These are phyloP conservation scores for Forficula auricularia DNA, from an alignment of 1,140 invertebrate species.

Conservation along the genomic window DNA sequence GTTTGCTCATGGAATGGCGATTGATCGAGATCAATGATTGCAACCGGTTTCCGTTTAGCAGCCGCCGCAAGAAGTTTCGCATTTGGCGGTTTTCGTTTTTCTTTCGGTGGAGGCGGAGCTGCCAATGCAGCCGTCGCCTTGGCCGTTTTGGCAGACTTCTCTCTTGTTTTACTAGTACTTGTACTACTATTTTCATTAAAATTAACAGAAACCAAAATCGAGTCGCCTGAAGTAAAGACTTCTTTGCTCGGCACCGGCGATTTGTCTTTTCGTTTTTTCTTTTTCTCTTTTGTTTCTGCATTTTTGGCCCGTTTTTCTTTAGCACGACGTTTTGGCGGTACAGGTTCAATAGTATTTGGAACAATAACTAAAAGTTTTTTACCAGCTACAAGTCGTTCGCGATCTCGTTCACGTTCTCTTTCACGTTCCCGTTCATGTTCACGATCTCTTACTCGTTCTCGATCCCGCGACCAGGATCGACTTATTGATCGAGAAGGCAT, in stretches of 20 bases:
- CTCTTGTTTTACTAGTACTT: neutral
- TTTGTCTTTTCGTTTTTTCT: constrained; percentile 30
- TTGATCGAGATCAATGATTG: constrained; percentile 66
- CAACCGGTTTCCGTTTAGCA: constrained; percentile 42
- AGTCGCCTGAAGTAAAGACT: constrained; percentile 79
- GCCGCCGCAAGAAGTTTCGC: constrained; percentile 2
- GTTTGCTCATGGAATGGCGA: constrained; percentile 66
- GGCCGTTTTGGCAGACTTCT: neutral
- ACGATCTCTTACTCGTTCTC: constrained; percentile 14
- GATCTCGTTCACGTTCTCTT: constrained; percentile 13
- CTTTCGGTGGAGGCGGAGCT: constrained; percentile 2
- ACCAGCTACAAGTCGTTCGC: neutral
- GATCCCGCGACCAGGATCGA: constrained; percentile 10
- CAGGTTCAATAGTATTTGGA: constrained; percentile 16
- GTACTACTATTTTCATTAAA: constrained; percentile 46
- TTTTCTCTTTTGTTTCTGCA: constrained; percentile 25
- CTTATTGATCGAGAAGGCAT: constrained; percentile 7
- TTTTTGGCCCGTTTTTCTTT: constrained; percentile 38
- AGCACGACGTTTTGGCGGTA: constrained; percentile 7
- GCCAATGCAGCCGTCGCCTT: neutral
- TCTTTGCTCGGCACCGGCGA: constrained; percentile 59
- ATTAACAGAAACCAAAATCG: constrained; percentile 78
- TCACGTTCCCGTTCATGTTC: constrained; percentile 14
- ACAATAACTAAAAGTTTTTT: constrained; percentile 12
- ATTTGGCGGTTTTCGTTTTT: neutral